phyloP scores from a whole-genome alignment of 2,797 vertebrate species.

The Rhincodon typus region DNA sequence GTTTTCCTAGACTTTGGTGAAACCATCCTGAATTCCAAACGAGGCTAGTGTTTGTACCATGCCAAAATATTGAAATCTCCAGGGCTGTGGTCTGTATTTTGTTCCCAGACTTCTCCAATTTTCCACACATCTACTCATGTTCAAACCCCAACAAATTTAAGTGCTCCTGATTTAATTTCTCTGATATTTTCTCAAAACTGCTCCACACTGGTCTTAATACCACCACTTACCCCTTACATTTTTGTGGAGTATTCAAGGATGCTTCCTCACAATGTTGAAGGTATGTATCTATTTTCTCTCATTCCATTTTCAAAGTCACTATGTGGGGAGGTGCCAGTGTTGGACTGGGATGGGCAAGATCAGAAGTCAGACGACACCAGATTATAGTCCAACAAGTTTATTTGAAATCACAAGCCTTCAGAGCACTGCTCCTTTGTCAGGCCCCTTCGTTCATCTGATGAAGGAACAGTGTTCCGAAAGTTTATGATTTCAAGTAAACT shows the following conservation, averaged over 20 bases:
- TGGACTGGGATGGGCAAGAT: too few relatives aligned
- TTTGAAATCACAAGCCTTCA: too few relatives aligned
- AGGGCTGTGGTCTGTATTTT: background rate
- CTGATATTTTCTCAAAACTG: background rate
- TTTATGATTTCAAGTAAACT: too few relatives aligned
- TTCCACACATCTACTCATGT: background rate
- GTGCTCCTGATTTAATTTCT: background rate
- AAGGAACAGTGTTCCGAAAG: too few relatives aligned
- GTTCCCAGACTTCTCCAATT: background rate
- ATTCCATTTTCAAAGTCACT: background rate
- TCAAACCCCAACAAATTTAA: background rate
- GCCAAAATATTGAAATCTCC: background rate
- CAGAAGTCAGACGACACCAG: too few relatives aligned
- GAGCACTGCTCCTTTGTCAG: too few relatives aligned
- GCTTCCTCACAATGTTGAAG: background rate
- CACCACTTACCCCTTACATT: background rate
- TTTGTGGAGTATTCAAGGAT: background rate
- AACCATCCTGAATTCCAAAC: background rate
- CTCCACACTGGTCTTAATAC: background rate
- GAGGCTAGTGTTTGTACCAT: background rate
- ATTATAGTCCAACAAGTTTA: too few relatives aligned
- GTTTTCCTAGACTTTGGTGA: background rate
- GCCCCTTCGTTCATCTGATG: too few relatives aligned
- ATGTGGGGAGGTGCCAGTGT: too few relatives aligned
- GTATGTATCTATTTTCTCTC: too few relatives aligned